Percentiles rank a stretch among this genome's conserved stretches.
Conservation (phyloP, 2,113 vertebrate genomes). For the Peucedramus taeniatus region DNA sequence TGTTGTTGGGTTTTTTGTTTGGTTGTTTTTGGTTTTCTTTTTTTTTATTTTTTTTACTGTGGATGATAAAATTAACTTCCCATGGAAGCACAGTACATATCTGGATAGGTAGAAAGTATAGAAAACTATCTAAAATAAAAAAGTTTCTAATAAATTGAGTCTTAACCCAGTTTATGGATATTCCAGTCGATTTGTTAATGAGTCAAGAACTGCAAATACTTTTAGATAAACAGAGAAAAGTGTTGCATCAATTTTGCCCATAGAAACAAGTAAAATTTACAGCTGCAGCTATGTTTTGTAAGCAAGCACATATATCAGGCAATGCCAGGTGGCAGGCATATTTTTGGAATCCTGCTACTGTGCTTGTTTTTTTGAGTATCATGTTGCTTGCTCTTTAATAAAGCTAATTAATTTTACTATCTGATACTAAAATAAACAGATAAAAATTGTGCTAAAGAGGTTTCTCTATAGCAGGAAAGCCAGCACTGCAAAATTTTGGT, state of each 20-base stretch:
- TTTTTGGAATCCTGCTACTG: slow-evolving; percentile 22
- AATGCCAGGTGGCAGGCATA: slow-evolving; percentile 2
- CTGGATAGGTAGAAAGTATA: background rate
- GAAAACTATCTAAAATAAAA: background rate
- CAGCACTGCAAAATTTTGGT: background rate
- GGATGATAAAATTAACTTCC: background rate
- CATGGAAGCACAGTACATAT: background rate
- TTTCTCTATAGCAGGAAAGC: background rate
- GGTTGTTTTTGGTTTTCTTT: background rate
- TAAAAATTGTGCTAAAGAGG: background rate
- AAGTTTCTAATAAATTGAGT: background rate
- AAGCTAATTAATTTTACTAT: slow-evolving; percentile 36
- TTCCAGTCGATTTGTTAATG: slow-evolving; percentile 1
- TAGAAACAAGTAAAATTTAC: slow-evolving; percentile 12
- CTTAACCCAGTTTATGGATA: background rate
- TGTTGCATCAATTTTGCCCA: slow-evolving; percentile 9
- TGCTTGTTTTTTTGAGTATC: slow-evolving; percentile 2
- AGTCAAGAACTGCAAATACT: slow-evolving; percentile 19
- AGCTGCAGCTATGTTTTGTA: slow-evolving; percentile 19
- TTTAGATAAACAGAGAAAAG: slow-evolving; percentile 19
- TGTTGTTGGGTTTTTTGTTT: background rate
- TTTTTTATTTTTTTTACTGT: background rate
- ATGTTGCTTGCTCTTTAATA: slow-evolving; percentile 19
- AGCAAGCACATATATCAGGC: background rate
- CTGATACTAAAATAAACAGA: slow-evolving; percentile 15